Evolutionary conservation across 2,113 vertebrate genomes (phyloP), one percentile per base, ranked within the genome.

Genomic region (Puma concolor): DNA sequence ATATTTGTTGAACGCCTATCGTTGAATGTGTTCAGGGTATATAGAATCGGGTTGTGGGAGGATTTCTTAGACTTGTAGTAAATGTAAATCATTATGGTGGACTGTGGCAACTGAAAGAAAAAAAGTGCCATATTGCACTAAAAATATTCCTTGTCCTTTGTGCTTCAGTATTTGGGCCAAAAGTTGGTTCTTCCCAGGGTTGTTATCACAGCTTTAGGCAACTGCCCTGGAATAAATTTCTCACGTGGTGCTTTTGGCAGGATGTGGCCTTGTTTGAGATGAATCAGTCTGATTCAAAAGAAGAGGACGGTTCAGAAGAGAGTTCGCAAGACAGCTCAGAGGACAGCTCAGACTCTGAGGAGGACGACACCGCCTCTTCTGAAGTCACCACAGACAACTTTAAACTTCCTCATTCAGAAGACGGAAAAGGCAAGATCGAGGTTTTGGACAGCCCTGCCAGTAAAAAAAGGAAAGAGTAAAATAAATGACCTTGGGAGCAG

Each of bases 261-360:
- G 99, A 99, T 17, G 98, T 99, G 19, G 99, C 99, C 6, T 87
- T 99, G 77, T 99, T 99, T 98, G 99, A 99, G 97, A 98, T 99
- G 96, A 98, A 98, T 82, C 98, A 87, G 33, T 99, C 99, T 0
- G 99, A 98, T 83, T 98, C 99, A n/a, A 98, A 98, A 60, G 98
- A 60, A 79, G 89, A 67, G 31, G 95, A 21, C 77, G 97, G 4
- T 97, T 99, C 97, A 96, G 98, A 95, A 14, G 98, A 97, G 36
- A 98, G 98, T 63, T 99, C 98, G 0, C 98, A 98, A 0, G 94
- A 15, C 83, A 98, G 1, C 96, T 98, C 97, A 95, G 98, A 92
- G 9, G 97, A 95, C 38, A 98, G 99, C 48, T 99, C 99, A 0
- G 98, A 98, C 0, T 99, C 98, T 0, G 99, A 99, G 66, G 99